A percentile compares a stretch with the other conserved stretches of the same genome.
These are phyloP conservation scores for Ricordea florida DNA, from an alignment of 92 coral and sea anemone species.

Conservation along the genomic window DNA sequence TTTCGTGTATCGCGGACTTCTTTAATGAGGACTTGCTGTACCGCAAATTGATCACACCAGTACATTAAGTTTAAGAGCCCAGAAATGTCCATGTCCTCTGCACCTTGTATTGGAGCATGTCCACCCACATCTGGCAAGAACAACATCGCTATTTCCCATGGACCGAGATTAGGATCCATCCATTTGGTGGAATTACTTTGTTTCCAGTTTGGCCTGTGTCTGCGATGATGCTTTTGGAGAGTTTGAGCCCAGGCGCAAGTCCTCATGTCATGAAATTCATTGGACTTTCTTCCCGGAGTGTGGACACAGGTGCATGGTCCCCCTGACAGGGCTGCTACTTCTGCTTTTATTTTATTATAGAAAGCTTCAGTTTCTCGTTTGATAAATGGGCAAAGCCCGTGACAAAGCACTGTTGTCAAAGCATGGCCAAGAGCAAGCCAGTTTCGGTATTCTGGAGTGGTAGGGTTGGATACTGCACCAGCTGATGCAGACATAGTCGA, in stretches of 20 bases:
- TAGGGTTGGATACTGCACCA: not conserved
- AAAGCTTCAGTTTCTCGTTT: constrained; percentile 40
- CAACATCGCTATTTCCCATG: constrained; percentile 89
- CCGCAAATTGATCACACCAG: constrained; percentile 65
- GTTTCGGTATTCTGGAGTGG: constrained; percentile 61
- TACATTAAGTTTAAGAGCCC: constrained; percentile 80
- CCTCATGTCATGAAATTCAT: constrained; percentile 53
- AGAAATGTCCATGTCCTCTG: constrained; percentile 65
- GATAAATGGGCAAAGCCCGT: constrained; percentile 68
- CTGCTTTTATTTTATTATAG: constrained; percentile 34
- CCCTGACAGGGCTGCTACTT: constrained; percentile 9
- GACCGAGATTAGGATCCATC: constrained; percentile 73
- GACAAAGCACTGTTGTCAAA: constrained; percentile 42
- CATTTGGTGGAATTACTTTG: constrained; percentile 79
- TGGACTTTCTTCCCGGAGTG: constrained; percentile 1
- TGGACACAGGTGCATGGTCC: constrained; percentile 52
- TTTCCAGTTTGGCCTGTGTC: constrained; percentile 68
- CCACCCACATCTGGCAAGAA: constrained; percentile 74
- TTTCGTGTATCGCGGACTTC: constrained; percentile 68
- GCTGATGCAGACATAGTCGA: not conserved
- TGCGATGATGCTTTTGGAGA: constrained; percentile 34
- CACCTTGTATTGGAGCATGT: not conserved
- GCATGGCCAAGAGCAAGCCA: constrained; percentile 93
- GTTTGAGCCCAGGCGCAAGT: constrained; percentile 74
- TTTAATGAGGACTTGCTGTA: constrained; percentile 48